A percentile compares a stretch with the other conserved stretches of the same genome.
Conservation (phyloP, 2,797 vertebrate species). For the Channa striata region DNA sequence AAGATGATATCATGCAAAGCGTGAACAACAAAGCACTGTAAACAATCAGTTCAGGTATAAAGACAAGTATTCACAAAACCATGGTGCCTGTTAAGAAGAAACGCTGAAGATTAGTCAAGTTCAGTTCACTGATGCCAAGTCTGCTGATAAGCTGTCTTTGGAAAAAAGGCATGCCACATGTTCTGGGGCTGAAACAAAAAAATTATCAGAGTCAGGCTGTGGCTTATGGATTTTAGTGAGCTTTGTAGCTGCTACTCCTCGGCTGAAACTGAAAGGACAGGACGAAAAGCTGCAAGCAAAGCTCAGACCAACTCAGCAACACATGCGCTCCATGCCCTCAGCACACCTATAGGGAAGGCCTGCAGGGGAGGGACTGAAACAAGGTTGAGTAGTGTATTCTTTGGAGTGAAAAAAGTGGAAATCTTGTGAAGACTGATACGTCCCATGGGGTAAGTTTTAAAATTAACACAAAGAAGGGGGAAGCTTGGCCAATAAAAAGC, state of each 20-base stretch:
- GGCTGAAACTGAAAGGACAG: constrained; percentile 71
- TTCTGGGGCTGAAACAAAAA: constrained; percentile 73
- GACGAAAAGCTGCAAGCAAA: constrained; percentile 82
- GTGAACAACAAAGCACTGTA: constrained; percentile 59
- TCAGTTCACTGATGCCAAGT: constrained; percentile 57
- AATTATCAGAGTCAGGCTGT: constrained; percentile 51
- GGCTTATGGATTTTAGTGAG: constrained; percentile 42
- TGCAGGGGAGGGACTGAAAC: constrained; percentile 55
- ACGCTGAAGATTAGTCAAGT: constrained; percentile 63
- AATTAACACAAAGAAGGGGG: neutral
- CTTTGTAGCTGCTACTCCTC: constrained; percentile 67
- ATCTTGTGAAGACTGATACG: constrained; percentile 22
- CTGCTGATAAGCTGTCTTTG: constrained; percentile 59
- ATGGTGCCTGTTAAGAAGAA: constrained; percentile 78
- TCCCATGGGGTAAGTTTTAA: constrained; percentile 1
- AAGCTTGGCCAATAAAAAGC: constrained; percentile 12
- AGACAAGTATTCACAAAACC: constrained; percentile 56
- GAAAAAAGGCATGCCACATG: constrained; percentile 69
- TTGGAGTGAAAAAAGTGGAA: constrained; percentile 67
- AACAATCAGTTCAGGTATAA: constrained; percentile 52
- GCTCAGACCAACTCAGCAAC: constrained; percentile 84
- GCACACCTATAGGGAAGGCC: constrained; percentile 90
- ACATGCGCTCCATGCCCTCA: constrained; percentile 99
- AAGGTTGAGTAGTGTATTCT: constrained; percentile 19
- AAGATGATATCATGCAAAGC: constrained; percentile 77